Evolutionary conservation across 2,113 vertebrate species (phyloP).

Genomic region (Rhea americana): DNA sequence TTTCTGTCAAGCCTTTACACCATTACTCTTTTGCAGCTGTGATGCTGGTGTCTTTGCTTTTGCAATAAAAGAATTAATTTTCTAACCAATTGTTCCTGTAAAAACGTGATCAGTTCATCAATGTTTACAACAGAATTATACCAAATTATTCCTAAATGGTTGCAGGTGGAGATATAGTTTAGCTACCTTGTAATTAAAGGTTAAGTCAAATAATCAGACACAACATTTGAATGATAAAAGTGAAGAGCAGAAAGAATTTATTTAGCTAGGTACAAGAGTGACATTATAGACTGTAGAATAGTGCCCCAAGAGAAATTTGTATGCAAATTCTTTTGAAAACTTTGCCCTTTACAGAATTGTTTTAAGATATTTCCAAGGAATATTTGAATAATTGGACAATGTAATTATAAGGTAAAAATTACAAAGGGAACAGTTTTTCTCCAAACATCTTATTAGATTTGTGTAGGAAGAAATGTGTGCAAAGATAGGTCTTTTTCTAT

Average conservation of each 20-base stretch:
- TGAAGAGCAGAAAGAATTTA: not conserved
- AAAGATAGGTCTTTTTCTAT: not conserved
- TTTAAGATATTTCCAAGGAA: not conserved
- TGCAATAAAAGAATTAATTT: not conserved
- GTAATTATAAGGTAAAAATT: not conserved
- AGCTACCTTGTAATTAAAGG: not conserved
- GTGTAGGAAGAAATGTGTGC: not conserved
- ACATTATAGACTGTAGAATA: not conserved
- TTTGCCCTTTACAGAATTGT: not conserved
- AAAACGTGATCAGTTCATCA: not conserved
- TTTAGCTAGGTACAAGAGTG: not conserved
- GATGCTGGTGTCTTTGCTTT: not conserved
- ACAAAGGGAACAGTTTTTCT: not conserved
- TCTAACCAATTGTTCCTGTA: not conserved
- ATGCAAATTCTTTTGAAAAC: not conserved
- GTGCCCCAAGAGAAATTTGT: not conserved
- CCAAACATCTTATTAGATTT: not conserved
- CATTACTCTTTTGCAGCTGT: not conserved
- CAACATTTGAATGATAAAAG: not conserved
- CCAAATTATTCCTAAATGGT: not conserved
- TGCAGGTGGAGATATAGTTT: not conserved
- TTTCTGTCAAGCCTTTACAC: not conserved
- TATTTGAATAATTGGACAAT: not conserved
- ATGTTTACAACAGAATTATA: not conserved
- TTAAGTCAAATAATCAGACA: not conserved